These are phyloP conservation scores for Prochilodus magdalenae DNA, from an alignment of 2,113 vertebrate genomes.

Conservation along the genomic window DNA sequence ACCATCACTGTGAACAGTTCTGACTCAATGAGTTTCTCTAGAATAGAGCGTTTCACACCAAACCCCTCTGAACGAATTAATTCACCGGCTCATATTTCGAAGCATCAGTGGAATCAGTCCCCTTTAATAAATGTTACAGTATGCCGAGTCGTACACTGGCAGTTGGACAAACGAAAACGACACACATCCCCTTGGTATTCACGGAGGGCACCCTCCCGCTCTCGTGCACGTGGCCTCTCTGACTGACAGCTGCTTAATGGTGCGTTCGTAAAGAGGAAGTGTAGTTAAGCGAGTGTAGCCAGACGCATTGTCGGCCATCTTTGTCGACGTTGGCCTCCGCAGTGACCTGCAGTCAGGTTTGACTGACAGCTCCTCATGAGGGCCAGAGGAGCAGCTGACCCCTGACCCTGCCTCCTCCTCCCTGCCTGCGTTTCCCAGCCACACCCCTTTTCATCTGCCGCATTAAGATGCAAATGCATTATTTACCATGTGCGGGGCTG, in stretches of 20 bases:
- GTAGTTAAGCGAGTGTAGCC: constrained; percentile 62
- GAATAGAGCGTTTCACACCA: no score
- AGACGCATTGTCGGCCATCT: constrained; percentile 77
- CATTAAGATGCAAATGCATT: constrained; percentile 86
- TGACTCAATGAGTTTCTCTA: no score
- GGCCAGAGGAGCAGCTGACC: constrained; percentile 74
- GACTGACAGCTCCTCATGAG: constrained; percentile 79
- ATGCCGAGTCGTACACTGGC: background rate
- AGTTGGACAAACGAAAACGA: constrained; percentile 39
- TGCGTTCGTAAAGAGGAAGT: constrained; percentile 71
- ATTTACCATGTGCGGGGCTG: constrained; percentile 77
- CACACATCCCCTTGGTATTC: constrained; percentile 16
- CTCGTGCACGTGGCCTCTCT: constrained; percentile 56
- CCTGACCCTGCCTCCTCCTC: constrained; percentile 65
- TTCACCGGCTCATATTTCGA: no score
- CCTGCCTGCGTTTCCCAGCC: constrained; percentile 70
- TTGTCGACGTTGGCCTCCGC: constrained; percentile 72
- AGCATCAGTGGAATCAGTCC: no score
- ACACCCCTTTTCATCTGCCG: constrained; percentile 72
- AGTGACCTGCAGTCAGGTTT: constrained; percentile 64
- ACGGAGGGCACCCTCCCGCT: constrained; percentile 24
- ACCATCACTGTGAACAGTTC: no score
- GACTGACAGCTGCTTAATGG: constrained; percentile 76
- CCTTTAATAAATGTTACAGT: no score
- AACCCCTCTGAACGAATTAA: no score